phyloP scores from a whole-genome alignment of 2,797 vertebrate species.

The Hafferia zeledoni region DNA sequence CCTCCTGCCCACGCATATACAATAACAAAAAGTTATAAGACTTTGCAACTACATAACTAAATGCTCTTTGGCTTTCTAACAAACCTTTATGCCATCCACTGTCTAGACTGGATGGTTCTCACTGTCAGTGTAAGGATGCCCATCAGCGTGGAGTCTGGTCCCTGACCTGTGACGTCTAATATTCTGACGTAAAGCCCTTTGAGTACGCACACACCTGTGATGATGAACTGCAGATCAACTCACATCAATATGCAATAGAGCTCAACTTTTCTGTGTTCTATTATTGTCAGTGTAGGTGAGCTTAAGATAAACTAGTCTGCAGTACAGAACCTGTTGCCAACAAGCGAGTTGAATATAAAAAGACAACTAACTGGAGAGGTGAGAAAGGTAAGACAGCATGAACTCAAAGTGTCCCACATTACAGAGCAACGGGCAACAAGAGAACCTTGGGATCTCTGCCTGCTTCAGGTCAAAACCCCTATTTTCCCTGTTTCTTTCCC shows the following conservation, averaged over 20 bases:
- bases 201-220: rapidly evolving
- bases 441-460: not conserved
- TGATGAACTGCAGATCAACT: not conserved
- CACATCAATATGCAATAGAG: rapidly evolving
- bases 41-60: not conserved
- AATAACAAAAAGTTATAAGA: not conserved
- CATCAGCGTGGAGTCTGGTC: not conserved
- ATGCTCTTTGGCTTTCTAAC: not conserved
- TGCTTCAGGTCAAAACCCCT: not conserved
- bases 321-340: not conserved
- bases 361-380: not conserved
- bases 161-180: not conserved
- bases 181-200: rapidly evolving
- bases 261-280: not conserved
- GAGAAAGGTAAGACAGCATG: not conserved
- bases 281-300: rapidly evolving
- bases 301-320: not conserved
- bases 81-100: not conserved
- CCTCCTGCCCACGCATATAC: not conserved
- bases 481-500: not conserved
- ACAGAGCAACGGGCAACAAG: not conserved
- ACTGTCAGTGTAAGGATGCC: not conserved
- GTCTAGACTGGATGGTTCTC: not conserved
- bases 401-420: not conserved
- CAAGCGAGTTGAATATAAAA: not conserved